phyloP scores from a whole-genome alignment of 2,888 invertebrate species.

The Euzophera pinguis region DNA sequence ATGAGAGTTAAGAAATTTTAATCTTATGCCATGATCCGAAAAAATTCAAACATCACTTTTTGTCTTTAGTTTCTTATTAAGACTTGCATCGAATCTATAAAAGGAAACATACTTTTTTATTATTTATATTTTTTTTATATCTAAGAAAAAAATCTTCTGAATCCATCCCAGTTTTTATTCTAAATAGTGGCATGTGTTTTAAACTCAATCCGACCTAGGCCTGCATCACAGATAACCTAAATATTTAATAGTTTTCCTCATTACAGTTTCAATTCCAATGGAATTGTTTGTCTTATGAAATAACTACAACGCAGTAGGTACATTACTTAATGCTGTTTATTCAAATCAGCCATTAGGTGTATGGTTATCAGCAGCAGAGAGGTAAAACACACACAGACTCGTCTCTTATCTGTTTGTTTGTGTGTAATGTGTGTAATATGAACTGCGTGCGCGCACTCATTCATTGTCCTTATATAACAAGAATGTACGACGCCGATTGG shows the following conservation, averaged over 20 bases:
- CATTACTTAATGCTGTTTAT: conserved; percentile 3
- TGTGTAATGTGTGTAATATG: conserved; percentile 1
- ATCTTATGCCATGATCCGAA: too few relatives aligned
- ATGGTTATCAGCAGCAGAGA: conserved; percentile 3
- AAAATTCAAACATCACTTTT: too few relatives aligned
- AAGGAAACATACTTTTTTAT: too few relatives aligned
- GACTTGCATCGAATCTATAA: too few relatives aligned
- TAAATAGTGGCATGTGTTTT: too few relatives aligned
- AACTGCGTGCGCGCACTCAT: conserved; percentile 16
- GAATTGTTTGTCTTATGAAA: conserved; percentile 6
- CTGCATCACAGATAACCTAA: not conserved
- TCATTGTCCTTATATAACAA: conserved; percentile 14
- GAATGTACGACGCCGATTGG: conserved; percentile 7
- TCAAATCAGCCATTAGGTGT: conserved; percentile 6
- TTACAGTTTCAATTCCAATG: not conserved
- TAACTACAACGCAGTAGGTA: conserved; percentile 2
- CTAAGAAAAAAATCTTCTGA: too few relatives aligned
- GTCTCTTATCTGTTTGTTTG: not conserved
- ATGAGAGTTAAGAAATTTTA: too few relatives aligned
- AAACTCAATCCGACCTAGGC: not conserved
- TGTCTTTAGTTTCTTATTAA: too few relatives aligned
- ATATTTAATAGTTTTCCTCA: conserved; percentile 2
- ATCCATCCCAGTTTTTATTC: too few relatives aligned
- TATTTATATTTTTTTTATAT: too few relatives aligned
- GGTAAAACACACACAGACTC: not conserved